Evolutionary conservation across 2,888 invertebrate species (phyloP).

Genomic region (Exephanes ischioxanthus): DNA sequence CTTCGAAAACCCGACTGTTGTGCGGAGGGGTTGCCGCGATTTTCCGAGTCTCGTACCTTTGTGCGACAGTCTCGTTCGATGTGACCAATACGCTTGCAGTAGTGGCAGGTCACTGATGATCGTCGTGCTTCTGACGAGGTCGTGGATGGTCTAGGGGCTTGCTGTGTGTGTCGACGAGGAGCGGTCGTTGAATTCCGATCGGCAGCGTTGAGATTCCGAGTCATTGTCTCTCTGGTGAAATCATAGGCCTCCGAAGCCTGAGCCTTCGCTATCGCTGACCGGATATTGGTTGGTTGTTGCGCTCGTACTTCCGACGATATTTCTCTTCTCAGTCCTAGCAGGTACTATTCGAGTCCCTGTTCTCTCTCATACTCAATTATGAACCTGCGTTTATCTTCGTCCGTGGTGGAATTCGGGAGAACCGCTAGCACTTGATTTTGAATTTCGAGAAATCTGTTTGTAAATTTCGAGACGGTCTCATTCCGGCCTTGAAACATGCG

Average conservation of each 20-base stretch:
- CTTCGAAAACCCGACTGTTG: slow-evolving; percentile 14
- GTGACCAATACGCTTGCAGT: slow-evolving; percentile 1
- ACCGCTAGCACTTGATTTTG: too few relatives aligned
- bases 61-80: background rate
- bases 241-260: slow-evolving; percentile 24
- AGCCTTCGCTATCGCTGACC: slow-evolving; percentile 2
- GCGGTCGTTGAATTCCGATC: background rate
- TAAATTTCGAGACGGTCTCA: too few relatives aligned
- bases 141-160: background rate
- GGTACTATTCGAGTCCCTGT: slow-evolving; percentile 31
- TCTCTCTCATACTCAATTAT: slow-evolving; percentile 1
- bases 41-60: background rate
- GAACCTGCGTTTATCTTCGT: too few relatives aligned
- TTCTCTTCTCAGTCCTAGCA: slow-evolving; percentile 25
- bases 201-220: slow-evolving; percentile 4
- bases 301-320: slow-evolving; percentile 27
- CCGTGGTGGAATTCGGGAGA: too few relatives aligned
- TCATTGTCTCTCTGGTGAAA: slow-evolving; percentile 15
- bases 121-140: background rate
- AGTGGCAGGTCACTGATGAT: background rate
- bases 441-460: too few relatives aligned
- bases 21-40: background rate
- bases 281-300: background rate
- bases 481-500: too few relatives aligned
- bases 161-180: background rate